Evolutionary conservation across 2,888 invertebrate species (phyloP).

Genomic region (Callimorpha dominula): DNA sequence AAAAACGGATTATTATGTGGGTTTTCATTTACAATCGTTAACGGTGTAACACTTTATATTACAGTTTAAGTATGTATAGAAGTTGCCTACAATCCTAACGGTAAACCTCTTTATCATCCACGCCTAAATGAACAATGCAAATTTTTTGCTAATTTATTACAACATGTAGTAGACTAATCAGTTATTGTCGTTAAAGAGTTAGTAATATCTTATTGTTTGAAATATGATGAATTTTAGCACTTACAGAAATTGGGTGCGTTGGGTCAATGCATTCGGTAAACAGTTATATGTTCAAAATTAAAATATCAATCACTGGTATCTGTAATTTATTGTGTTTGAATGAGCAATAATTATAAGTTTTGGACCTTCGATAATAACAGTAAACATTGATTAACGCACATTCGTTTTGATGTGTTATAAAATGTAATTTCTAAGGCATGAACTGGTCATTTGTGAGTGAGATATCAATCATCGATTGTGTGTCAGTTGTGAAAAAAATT

Average conservation of each 20-base stretch:
- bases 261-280: slow-evolving; percentile 50
- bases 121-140: slow-evolving; percentile 48
- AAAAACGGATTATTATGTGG: slow-evolving; percentile 21
- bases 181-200: slow-evolving; percentile 26
- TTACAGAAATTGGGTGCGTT: slow-evolving; percentile 25
- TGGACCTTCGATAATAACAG: slow-evolving; percentile 44
- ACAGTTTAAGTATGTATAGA: slow-evolving; percentile 39
- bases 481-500: slow-evolving; percentile 39
- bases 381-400: slow-evolving; percentile 49
- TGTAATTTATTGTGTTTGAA: slow-evolving; percentile 54
- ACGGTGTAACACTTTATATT: slow-evolving; percentile 41
- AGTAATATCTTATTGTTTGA: slow-evolving; percentile 35
- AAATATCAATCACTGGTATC: slow-evolving; percentile 59
- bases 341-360: slow-evolving; percentile 51
- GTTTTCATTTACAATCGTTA: slow-evolving; percentile 41
- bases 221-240: slow-evolving; percentile 17
- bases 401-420: slow-evolving; percentile 33
- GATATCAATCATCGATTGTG: slow-evolving; percentile 48
- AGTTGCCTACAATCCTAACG: slow-evolving; percentile 52
- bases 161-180: slow-evolving; percentile 29
- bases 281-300: slow-evolving; percentile 58
- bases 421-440: slow-evolving; percentile 37
- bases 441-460: slow-evolving; percentile 37
- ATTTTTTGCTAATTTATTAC: slow-evolving; percentile 45
- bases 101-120: slow-evolving; percentile 45